Evolutionary conservation across 2,888 invertebrate genomes (phyloP), one percentile per base, ranked within the genome.

Genomic region (Chrysolina haemoptera): DNA sequence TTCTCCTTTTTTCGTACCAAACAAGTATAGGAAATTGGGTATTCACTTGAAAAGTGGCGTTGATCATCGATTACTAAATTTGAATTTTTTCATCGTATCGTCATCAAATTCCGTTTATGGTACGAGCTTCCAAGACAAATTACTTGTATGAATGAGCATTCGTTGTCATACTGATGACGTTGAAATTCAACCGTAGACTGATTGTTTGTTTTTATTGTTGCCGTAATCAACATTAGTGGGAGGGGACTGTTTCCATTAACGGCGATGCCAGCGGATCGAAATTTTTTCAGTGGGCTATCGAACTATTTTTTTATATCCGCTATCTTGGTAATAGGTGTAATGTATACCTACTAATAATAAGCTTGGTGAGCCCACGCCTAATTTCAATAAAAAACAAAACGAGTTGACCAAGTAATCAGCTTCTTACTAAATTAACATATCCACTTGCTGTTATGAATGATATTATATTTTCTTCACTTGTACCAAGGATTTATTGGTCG

Each of bases 241-340:
- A 59, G 59, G 35, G n/a, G n/a, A 27, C 59, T 4, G 27, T 9
- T 59, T 59, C 27, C 59, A 27, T 35, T 59, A 27, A 27, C 35
- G 35, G 59, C 35, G 10, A 59, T n/a, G 5, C 35, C 59, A n/a
- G 16, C 59, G 35, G 59, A 16, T 59, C 14, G 27, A 22, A 1
- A 35, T 59, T 59, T 59, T 59, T 59, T n/a, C 59, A 59, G 27
- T 59, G 27, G n/a, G 27, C 16, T 27, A 55, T 55, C n/a, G 12
- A 12, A 27, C 8, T 27, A 22, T 59, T 27, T 27, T n/a, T 59
- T 59, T 35, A 18, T 14, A 0, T 53, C 11, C 12, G 18, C 11
- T 35, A 22, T 22, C 59, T 59, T n/a, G 27, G 1, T 35, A n/a
- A 35, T 8, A 59, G 59, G 14, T 27, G 35, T 35, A 22, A 59